Evolutionary conservation across 2,797 vertebrate genomes (phyloP), one percentile per base, ranked within the genome.

Genomic region (Kryptolebias ocellatus): DNA sequence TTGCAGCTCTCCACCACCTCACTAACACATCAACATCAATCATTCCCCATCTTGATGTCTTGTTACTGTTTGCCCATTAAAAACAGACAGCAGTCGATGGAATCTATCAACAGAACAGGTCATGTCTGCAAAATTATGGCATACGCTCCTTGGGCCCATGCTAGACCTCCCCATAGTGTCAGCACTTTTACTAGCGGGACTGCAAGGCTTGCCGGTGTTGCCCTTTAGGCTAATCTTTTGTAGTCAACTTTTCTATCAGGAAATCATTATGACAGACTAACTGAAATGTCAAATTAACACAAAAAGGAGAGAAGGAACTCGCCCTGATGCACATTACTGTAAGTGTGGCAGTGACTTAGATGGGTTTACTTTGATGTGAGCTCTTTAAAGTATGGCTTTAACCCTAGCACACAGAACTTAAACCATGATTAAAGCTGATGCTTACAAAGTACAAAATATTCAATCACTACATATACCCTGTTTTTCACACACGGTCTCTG

Each of bases 151-250:
- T 54, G 51, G 68, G 58, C 76, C 59, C 44, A 31, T 58, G 52
- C 53, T 24, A 18, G 45, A 74, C 49, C 55, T 56, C 72, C 61
- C 47, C 50, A 74, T 37, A 3, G 54, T 76, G 79, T 89, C 88
- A 90, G 87, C 85, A 78, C 56, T 85, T 90, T 81, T 53, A 70
- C 62, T 3, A 52, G 45, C 46, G 67, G 67, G 71, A 71, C 78
- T 79, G 76, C 39, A 59, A 67, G 61, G 70, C 74, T 76, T 84
- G 85, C 77, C 87, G 88, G 71, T 81, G 83, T 71, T 85, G 83
- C 84, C 89, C 87, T 91, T 91, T 88, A 72, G 82, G 72, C 78
- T 83, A 81, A 87, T 91, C 79, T 88, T 42, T 81, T 85, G 79
- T 76, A 74, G 70, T 68, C 80, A 80, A 78, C 67, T 75, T 74